A percentile compares a stretch with the other conserved stretches of the same genome.
These are phyloP conservation scores for Philereme vetulata DNA, from an alignment of 2,888 invertebrate species.

Conservation along the genomic window DNA sequence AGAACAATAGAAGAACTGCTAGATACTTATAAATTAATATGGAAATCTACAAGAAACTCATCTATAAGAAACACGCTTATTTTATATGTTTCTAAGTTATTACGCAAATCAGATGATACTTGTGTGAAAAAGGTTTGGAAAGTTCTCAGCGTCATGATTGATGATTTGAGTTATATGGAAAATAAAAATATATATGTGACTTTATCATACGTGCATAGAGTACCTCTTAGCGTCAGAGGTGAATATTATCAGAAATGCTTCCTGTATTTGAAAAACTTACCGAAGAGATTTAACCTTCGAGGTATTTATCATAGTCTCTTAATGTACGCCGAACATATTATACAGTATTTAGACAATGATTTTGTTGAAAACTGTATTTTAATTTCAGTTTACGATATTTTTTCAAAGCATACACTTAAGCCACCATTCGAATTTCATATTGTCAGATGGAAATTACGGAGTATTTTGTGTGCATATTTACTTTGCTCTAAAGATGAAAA, in stretches of 20 bases:
- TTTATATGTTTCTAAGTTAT: conserved; percentile 5
- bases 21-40: conserved; percentile 34
- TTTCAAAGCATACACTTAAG: background rate
- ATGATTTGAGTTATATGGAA: conserved; percentile 14
- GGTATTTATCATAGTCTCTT: background rate
- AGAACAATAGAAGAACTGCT: conserved; percentile 42
- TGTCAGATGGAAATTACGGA: too few relatives aligned
- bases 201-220: conserved; percentile 1
- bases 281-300: background rate
- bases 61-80: conserved; percentile 47
- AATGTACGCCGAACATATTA: conserved; percentile 1
- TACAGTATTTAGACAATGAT: conserved; percentile 13
- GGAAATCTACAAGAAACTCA: conserved; percentile 47
- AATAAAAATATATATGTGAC: conserved; percentile 10
- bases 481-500: conserved; percentile 9
- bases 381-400: background rate
- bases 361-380: conserved; percentile 18
- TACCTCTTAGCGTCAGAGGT: conserved; percentile 7
- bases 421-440: background rate
- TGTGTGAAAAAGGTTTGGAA: conserved; percentile 10
- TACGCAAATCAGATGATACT: conserved; percentile 8
- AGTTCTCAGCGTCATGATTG: conserved; percentile 14
- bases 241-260: conserved; percentile 15
- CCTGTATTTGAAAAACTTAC: conserved; percentile 6
- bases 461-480: conserved; percentile 11